Evolutionary conservation across 2,888 invertebrate genomes (phyloP), one percentile per base, ranked within the genome.

Genomic region (Sminthurinus aureus): DNA sequence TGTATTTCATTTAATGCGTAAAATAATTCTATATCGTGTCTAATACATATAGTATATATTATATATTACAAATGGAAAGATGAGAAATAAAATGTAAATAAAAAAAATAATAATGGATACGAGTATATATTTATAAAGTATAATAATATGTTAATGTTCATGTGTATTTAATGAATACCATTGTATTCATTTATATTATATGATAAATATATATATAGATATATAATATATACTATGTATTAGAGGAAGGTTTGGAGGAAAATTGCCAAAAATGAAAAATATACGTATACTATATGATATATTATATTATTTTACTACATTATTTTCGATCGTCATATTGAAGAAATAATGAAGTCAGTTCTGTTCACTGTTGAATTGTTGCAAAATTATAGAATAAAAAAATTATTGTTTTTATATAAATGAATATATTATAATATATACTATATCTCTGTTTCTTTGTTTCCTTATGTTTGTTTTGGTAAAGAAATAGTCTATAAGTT

Each of bases 351-450:
- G 79, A 79, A 79, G 79, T 83, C 83, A 83, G 79, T 79, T 83
- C 83, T 75, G 79, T 79, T 83, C 64, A 67, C 77, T 82, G 75
- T 75, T 75, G 67, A 82, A 76, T 82, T 82, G 82, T 82, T 82
- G 82, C 76, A 82, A 82, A 82, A 82, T 77, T 77, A 82, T 82
- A 82, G 82, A 82, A 82, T 75, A 76, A 82, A 67, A 81, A 82
- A 82, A 64, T 71, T 71, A 24, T 71, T 71, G 58, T 58, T 58
- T 78, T 78, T n/a, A n/a, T n/a, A n/a, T n/a, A 71, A 80, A 73
- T 80, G 51, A 58, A 58, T 58, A 18, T 15, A 58, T 58, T 15
- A 58, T 38, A 1, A 4, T 38, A 1, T 58, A 58, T 58, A 11
- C 2, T 58, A 6, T 58, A 3, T 58, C 58, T 58, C 58, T 58